phyloP scores from a whole-genome alignment of 2,888 invertebrate genomes.

The Schizotus pectinicornis region DNA sequence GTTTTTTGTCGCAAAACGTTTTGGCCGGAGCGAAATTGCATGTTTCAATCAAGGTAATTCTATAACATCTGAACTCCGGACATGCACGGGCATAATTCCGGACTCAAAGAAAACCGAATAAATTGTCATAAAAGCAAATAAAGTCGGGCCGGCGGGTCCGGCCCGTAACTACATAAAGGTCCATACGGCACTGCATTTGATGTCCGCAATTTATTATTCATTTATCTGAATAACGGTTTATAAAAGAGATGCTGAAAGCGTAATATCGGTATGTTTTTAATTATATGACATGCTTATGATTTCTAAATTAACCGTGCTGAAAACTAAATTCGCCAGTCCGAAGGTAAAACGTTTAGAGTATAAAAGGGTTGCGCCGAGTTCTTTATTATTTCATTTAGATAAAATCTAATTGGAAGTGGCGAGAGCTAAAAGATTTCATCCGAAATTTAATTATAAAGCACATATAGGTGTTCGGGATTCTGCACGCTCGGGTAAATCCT shows the following conservation, averaged over 20 bases:
- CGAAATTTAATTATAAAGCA: conserved; percentile 41
- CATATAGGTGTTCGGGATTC: conserved; percentile 36
- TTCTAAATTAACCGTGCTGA: conserved; percentile 51
- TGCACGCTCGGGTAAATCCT: conserved; percentile 11
- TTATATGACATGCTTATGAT: conserved; percentile 52
- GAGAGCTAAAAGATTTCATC: conserved; percentile 40
- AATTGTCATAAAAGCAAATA: conserved; percentile 51
- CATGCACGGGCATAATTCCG: conserved; percentile 46
- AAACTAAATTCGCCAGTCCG: conserved; percentile 38
- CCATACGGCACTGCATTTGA: conserved; percentile 48
- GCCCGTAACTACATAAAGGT: conserved; percentile 45
- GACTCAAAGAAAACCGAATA: conserved; percentile 52
- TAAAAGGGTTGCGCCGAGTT: conserved; percentile 36
- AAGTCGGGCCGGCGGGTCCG: conserved; percentile 33
- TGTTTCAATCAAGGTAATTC: conserved; percentile 49
- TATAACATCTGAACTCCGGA: conserved; percentile 51
- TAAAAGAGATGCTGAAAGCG: conserved; percentile 46
- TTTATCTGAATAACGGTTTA: conserved; percentile 48
- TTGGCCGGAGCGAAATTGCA: conserved; percentile 43
- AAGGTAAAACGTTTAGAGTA: conserved; percentile 39
- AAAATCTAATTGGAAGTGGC: conserved; percentile 43
- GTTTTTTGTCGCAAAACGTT: too few relatives aligned
- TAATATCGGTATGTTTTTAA: conserved; percentile 52
- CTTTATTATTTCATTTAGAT: conserved; percentile 45
- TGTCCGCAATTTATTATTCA: conserved; percentile 52